A percentile compares a stretch with the other conserved stretches of the same genome.
phyloP scores from a whole-genome alignment of 2,113 vertebrate genomes.

The Pyxicephalus adspersus region DNA sequence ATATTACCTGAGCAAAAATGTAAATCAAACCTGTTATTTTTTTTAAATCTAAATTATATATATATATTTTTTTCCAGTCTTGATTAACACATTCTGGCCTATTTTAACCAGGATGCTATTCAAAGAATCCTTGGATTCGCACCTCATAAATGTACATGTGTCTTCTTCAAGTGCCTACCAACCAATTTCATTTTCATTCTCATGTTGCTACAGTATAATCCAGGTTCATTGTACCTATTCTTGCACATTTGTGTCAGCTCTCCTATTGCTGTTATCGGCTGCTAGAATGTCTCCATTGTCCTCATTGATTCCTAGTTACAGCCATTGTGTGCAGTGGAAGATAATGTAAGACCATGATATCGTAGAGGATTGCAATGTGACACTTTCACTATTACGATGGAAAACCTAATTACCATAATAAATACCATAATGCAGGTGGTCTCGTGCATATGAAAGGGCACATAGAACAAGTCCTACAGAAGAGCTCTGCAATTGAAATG shows the following conservation, averaged over 20 bases:
- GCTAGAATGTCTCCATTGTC: constrained; percentile 29
- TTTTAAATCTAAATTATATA: too few species aligned
- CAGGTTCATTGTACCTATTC: constrained; percentile 24
- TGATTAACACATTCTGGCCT: too few species aligned
- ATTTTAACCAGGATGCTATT: too few species aligned
- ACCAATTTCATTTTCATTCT: neutral
- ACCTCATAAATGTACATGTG: constrained; percentile 1
- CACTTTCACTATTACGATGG: neutral
- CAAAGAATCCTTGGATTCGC: neutral
- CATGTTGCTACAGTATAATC: neutral
- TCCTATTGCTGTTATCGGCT: constrained; percentile 22
- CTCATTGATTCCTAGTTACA: constrained; percentile 1
- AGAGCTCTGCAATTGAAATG: constrained; percentile 17
- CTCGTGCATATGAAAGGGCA: neutral
- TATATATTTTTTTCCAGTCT: too few species aligned
- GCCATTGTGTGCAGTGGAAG: constrained; percentile 14
- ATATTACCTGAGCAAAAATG: too few species aligned
- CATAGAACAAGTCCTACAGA: neutral
- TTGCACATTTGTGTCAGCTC: constrained; percentile 20
- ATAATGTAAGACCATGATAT: constrained; percentile 2
- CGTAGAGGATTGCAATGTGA: constrained; percentile 27
- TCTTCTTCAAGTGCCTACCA: neutral
- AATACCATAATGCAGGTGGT: constrained; percentile 1
- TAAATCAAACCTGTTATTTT: too few species aligned
- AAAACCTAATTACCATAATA: neutral